Base-by-base conservation (phyloP, 2,797 vertebrate genomes). In the Rhynchonycteris naso region DNA sequence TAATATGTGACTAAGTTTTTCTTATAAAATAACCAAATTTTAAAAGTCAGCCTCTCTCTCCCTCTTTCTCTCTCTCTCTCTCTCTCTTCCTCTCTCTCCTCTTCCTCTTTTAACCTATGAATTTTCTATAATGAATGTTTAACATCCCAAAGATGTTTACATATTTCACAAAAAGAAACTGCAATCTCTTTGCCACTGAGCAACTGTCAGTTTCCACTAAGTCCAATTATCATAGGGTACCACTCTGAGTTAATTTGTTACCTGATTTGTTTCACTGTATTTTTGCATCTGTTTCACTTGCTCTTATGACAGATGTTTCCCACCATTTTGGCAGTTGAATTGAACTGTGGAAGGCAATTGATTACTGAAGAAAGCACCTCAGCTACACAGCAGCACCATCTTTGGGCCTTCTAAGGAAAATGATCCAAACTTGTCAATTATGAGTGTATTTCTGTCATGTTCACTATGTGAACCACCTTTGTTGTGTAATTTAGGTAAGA, bases 311-410 rank as follows among this genome's bases (percentile, higher is more conserved):
- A 93, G 88, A 91, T 33, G 33, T 58, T 47, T 95, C 89, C 96
- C 26, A 2, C 95, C 97, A 97, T 96, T 75, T 96, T 94, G 92
- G 79, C 69, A 71, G 65, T 14, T 69, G 89, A 87, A 75, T 82
- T 90, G 61, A 96, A 93, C 47, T 88, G 78, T 33, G 61, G 35
- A 74, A 88, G 47, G 61, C 43, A 71, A 79, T 84, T 78, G 91
- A 88, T 83, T 69, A 89, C 35, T 61, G 81, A 90, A 52, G 54
- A 87, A 59, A 16, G 18, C 68, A 50, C 78, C 87, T 96, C n/a
- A 94, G 97, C 92, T 96, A 82, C 95, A 92, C 96, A 83, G 92
- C 94, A 97, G 96, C 97, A 84, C 96, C 97, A 97, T 96, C 97
- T 97, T 96, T 97, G 96, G 96, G 91, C 58, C 88, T 95, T n/a